phyloP scores from a whole-genome alignment of 2,113 vertebrate species.

The Murina feae region DNA sequence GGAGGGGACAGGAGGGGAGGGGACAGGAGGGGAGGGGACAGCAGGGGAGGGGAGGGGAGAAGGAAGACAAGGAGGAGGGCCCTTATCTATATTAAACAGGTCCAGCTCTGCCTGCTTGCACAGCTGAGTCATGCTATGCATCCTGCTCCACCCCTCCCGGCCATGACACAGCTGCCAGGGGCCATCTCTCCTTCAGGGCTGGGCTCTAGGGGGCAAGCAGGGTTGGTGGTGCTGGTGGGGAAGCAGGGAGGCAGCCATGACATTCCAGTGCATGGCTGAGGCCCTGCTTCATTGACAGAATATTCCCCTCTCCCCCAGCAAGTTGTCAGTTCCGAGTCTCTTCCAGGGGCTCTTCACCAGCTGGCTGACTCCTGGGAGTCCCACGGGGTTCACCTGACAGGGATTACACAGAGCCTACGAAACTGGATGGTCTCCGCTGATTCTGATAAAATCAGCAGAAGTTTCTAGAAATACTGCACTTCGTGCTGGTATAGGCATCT shows the following conservation, averaged over 20 bases:
- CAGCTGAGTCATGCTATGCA: constrained; percentile 51
- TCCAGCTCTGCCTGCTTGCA: not conserved
- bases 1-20: not conserved
- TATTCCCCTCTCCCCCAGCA: not conserved
- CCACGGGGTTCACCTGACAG: not conserved
- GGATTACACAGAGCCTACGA: not conserved
- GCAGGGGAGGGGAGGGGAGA: not conserved
- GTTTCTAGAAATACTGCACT: not conserved
- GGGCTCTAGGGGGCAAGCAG: not conserved
- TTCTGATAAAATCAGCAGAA: not conserved
- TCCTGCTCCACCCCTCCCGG: not conserved
- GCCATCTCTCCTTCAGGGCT: not conserved
- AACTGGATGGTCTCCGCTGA: not conserved
- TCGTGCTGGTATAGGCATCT: not conserved
- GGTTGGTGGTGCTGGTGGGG: not conserved
- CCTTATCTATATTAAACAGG: constrained; percentile 53
- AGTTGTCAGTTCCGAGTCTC: not conserved
- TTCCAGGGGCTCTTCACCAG: not conserved
- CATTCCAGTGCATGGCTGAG: not conserved
- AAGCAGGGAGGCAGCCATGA: not conserved
- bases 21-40: not conserved
- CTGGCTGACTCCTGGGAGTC: not conserved
- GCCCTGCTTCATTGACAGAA: not conserved
- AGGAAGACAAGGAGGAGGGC: not conserved
- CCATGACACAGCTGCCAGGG: not conserved